Percentiles rank a stretch among this genome's conserved stretches.
Conservation (phyloP, 2,797 vertebrate genomes). For the Etheostoma nigrum region DNA sequence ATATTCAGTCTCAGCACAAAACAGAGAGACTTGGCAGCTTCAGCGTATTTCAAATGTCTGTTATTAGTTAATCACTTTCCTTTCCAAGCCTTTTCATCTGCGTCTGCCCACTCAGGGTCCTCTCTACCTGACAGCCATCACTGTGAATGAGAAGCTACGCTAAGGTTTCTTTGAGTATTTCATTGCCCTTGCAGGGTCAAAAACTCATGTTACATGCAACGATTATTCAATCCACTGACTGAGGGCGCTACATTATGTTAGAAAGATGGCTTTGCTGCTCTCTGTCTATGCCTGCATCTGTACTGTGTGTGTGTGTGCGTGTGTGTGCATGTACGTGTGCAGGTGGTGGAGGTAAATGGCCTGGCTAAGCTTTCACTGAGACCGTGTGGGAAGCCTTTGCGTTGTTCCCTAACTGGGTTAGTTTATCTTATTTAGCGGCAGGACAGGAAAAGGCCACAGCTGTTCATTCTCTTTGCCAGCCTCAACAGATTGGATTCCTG, state of each 20-base stretch:
- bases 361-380: slow-evolving; percentile 39
- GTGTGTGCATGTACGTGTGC: neutral
- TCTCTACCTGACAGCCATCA: slow-evolving; percentile 26
- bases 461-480: slow-evolving; percentile 73
- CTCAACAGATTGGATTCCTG: slow-evolving; percentile 77
- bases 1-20: slow-evolving; percentile 17
- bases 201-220: slow-evolving; percentile 11
- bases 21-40: slow-evolving; percentile 2
- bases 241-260: slow-evolving; percentile 18
- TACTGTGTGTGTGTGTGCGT: slow-evolving; percentile 19
- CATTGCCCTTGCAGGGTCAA: slow-evolving; percentile 33
- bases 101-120: slow-evolving; percentile 19
- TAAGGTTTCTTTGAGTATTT: slow-evolving; percentile 1
- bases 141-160: slow-evolving; percentile 9
- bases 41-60: slow-evolving; percentile 7
- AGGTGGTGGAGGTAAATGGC: slow-evolving; percentile 59
- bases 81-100: neutral
- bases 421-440: slow-evolving; percentile 80
- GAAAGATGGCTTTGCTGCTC: neutral
- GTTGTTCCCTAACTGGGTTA: slow-evolving; percentile 69
- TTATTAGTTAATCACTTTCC: slow-evolving; percentile 3
- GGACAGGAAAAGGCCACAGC: slow-evolving; percentile 77
- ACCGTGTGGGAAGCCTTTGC: slow-evolving; percentile 62
- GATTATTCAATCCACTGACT: slow-evolving; percentile 17
- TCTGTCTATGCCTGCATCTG: slow-evolving; percentile 7